These are phyloP conservation scores for Pandion haliaetus DNA, from an alignment of 2,113 vertebrate genomes.

Conservation along the genomic window DNA sequence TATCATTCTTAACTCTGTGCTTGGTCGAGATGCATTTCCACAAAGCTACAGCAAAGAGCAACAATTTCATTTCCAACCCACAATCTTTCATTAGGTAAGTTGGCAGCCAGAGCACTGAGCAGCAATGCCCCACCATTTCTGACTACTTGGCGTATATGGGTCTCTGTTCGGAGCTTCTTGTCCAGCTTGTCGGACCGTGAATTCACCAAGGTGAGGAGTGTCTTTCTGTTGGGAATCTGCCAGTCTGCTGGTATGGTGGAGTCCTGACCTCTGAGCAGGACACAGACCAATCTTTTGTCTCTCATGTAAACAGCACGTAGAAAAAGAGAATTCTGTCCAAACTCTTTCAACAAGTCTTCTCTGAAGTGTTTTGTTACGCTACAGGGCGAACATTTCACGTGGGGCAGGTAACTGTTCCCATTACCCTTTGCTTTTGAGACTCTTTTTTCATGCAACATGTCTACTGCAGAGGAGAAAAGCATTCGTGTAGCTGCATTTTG, in stretches of 20 bases:
- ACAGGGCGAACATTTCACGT: not conserved
- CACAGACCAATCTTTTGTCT: not conserved
- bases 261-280: not conserved
- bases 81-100: not conserved
- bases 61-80: not conserved
- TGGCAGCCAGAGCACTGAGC: fast-evolving
- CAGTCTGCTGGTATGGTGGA: not conserved
- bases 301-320: fast-evolving
- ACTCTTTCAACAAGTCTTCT: not conserved
- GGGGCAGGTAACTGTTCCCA: not conserved
- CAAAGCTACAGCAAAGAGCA: not conserved
- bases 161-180: not conserved
- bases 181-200: not conserved
- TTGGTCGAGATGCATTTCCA: not conserved
- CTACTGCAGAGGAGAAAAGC: not conserved
- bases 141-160: not conserved
- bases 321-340: not conserved
- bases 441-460: not conserved
- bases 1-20: not conserved
- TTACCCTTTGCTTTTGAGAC: not conserved
- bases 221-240: not conserved
- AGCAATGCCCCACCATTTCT: not conserved
- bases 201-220: not conserved
- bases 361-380: not conserved
- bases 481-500: not conserved